Base-by-base conservation (phyloP, 2,113 vertebrate species). In the Oreochromis tanganicae region DNA sequence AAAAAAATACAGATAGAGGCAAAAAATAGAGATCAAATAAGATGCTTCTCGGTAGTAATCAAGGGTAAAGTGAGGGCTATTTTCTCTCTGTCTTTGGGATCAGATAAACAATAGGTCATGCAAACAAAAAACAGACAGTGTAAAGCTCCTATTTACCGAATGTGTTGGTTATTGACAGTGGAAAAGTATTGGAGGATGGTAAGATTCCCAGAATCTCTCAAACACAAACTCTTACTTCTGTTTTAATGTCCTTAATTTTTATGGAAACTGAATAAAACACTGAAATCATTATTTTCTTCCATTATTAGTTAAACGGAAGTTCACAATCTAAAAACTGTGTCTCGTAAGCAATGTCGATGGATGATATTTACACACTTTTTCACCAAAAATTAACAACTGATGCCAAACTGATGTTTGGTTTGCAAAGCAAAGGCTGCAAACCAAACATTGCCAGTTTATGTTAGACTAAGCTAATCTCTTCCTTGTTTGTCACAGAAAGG, bases 21-120 rank as follows among this genome's bases (percentile, higher is more conserved):
- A 61, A 16, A 56, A 68, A 34, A 61, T 9, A 80, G 11, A 85
- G 73, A 91, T 93, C 12, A 86, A 92, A 88, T 88, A 87, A 73
- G 82, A 92, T 80, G 89, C 66, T 94, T 92, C 87, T 92, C 21
- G 38, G 84, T 55, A 85, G 80, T 71, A 90, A 92, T 90, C 80
- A 85, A 19, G 48, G 36, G 27, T 85, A 84, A 86, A 87, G 36
- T 81, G 71, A 56, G 61, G 83, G 79, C 61, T 80, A 75, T 91
- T 88, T 89, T 89, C 71, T 91, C 41, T 89, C 27, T 71, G 9
- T 82, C 52, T 59, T 36, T 55, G 50, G 89, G 79, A 29, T 87
- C 54, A 80, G 83, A 89, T 87, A 85, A 92, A 86, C 80, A 84
- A 87, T 82, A 78, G 80, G 56, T 88, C 34, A 41, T 46, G 48